Conservation (phyloP, 1,140 invertebrate genomes). For the Hetaerina americana region DNA sequence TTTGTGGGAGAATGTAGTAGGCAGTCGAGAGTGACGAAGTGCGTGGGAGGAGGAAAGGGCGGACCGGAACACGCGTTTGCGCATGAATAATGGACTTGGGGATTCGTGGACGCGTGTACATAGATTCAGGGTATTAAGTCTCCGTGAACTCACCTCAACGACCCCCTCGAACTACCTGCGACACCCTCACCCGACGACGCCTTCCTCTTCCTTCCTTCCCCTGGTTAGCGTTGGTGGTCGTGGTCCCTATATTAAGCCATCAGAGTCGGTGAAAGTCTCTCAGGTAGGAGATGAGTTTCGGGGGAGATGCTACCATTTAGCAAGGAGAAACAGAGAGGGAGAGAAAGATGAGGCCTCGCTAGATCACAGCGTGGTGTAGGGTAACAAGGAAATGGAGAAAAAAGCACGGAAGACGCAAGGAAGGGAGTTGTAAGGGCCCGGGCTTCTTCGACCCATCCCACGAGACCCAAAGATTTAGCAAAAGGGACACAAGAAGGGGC, state of each 20-base stretch:
- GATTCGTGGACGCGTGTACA: neutral
- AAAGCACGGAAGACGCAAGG: no score
- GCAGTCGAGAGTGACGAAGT: no score
- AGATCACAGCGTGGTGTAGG: no score
- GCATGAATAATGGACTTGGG: neutral
- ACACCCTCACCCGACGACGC: no score
- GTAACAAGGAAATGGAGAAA: no score
- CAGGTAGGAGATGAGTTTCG: no score
- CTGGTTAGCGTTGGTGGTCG: neutral
- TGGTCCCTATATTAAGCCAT: neutral
- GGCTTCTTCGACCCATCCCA: neutral
- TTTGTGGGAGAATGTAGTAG: neutral
- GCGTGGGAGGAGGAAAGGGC: neutral
- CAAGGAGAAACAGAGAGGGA: no score
- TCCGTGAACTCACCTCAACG: neutral
- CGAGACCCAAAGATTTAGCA: neutral
- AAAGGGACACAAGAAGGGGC: neutral
- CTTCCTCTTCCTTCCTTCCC: no score
- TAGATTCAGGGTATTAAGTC: neutral
- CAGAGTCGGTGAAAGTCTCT: neutral
- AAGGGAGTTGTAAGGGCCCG: no score
- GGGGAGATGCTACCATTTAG: no score
- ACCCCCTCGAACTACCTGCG: no score
- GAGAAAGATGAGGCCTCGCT: no score
- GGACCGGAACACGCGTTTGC: neutral